Base-by-base conservation (phyloP, 2,797 vertebrate genomes). In the Acipenser ruthenus region DNA sequence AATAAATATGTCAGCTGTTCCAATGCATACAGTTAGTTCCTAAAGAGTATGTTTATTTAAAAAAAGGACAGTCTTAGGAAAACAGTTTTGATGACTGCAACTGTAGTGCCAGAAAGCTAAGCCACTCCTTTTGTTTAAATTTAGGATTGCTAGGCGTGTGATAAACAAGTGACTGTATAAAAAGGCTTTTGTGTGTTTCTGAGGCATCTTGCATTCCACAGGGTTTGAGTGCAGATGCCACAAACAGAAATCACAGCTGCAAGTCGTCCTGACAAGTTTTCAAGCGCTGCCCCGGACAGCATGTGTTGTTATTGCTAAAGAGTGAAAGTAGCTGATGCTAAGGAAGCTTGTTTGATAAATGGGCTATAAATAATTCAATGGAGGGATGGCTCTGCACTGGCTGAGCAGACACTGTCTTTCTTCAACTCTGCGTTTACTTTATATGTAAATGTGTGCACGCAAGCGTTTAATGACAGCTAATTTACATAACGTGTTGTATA, bases 181-280 rank as follows among this genome's bases (percentile, higher is more conserved):
- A 82, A 63, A 67, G 5, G 0, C 12, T 58, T 78, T 75, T 69
- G 6, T 74, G 37, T 50, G 58, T 68, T 64, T 47, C 63, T 0
- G 47, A 12, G 10, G 65, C 62, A 50, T 15, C 7, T 48, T 3
- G 4, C 67, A 62, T 73, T 71, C 68, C 71, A 55, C 67, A 69
- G 50, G 10, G 60, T 58, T 6, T 0, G 67, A 72, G 68, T 70
- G 67, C 68, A 58, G 37, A 78, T 71, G 72, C 74, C 73, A 75
- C 74, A 69, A 69, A 72, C 66, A 69, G 68, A 75, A 65, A 65
- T 69, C 55, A 51, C 71, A 74, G 73, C 69, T 72, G 71, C 71
- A 69, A 68, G 66, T 49, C 55, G 62, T 63, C 60, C 60, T 18
- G 18, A 15, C 60, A 37, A 11, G 60, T 48, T 37, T 62, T 47